Evolutionary conservation across 2,113 vertebrate species (phyloP).

Genomic region (Gnathonemus longibarbis): DNA sequence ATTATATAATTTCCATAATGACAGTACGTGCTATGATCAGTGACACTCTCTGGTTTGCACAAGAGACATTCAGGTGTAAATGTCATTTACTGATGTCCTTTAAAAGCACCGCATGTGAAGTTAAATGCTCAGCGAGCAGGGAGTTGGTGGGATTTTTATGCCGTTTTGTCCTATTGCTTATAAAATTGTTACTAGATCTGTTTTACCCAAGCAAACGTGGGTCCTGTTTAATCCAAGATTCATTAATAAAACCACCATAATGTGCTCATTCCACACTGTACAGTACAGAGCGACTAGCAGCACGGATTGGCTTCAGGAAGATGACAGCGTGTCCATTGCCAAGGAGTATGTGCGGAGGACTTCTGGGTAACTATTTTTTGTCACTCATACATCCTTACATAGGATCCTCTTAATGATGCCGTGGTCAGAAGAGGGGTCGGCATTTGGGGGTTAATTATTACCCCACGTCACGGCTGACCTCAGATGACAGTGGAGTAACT

Average conservation of each 20-base stretch:
- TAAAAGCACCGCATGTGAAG: not conserved
- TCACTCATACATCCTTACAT: not conserved
- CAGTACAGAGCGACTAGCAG: not conserved
- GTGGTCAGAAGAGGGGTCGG: not conserved
- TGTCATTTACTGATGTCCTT: not conserved
- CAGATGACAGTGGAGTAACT: not conserved
- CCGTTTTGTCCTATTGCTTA: not conserved
- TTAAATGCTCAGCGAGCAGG: not conserved
- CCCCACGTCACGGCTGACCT: not conserved
- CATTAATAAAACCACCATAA: not conserved
- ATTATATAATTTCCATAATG: conserved; percentile 1
- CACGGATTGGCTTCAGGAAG: not conserved
- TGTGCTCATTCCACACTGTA: not conserved
- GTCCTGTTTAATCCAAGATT: not conserved
- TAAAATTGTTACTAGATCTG: not conserved
- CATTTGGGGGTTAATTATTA: not conserved
- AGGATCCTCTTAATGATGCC: not conserved
- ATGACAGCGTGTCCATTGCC: not conserved
- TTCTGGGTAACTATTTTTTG: not conserved
- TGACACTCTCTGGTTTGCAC: not conserved
- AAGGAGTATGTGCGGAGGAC: not conserved
- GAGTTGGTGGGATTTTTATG: not conserved
- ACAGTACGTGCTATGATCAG: not conserved
- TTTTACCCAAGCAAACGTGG: not conserved
- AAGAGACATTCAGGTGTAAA: not conserved